Conservation (phyloP, 2,888 invertebrate genomes). For the Chrysopilus asiliformis region DNA sequence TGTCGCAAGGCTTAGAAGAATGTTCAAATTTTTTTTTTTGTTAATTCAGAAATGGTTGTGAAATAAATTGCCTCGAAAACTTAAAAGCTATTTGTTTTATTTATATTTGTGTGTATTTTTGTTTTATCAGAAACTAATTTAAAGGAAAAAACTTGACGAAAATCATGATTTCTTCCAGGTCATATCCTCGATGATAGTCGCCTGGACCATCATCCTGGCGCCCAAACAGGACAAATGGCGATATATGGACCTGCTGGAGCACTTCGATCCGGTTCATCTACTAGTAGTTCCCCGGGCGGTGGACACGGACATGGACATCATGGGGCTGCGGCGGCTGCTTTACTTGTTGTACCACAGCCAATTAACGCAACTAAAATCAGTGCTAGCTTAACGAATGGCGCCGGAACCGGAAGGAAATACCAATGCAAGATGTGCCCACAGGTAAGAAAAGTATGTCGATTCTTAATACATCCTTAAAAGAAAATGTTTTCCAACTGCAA, state of each 20-base stretch:
- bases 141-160: too few species aligned
- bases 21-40: too few species aligned
- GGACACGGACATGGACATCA: conserved; percentile 38
- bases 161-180: conserved; percentile 22
- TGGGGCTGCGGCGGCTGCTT: conserved; percentile 44
- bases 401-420: conserved; percentile 57
- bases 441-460: conserved; percentile 46
- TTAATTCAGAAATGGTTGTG: too few species aligned
- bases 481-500: too few species aligned
- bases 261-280: conserved; percentile 21
- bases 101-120: too few species aligned
- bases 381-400: conserved; percentile 30
- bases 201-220: conserved; percentile 33
- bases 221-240: conserved; percentile 26
- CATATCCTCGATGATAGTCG: conserved; percentile 36
- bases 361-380: conserved; percentile 55
- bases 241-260: conserved; percentile 19
- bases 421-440: conserved; percentile 96
- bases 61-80: too few species aligned
- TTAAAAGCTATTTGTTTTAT: too few species aligned
- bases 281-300: conserved; percentile 23
- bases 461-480: background rate
- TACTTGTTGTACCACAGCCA: conserved; percentile 82
- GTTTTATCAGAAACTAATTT: too few species aligned
- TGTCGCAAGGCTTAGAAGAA: too few species aligned